These are phyloP conservation scores for Corydoras sp. DNA, from an alignment of 2,113 vertebrate species.

Conservation along the genomic window DNA sequence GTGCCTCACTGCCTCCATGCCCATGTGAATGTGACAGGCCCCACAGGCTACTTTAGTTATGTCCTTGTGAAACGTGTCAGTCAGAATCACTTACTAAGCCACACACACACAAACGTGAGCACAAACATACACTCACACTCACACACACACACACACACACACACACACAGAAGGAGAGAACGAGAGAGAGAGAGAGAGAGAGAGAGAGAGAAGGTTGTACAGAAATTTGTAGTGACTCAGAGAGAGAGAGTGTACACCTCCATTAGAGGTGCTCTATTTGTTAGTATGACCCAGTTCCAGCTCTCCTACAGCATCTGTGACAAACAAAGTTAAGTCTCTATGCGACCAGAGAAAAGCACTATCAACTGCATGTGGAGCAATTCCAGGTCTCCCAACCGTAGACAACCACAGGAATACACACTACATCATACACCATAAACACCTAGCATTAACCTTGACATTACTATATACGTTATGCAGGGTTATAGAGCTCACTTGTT, in stretches of 20 bases:
- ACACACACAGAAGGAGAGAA: background rate
- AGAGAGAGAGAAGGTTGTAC: conserved; percentile 33
- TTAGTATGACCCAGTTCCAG: conserved; percentile 55
- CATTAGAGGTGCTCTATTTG: conserved; percentile 50
- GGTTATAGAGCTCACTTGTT: too few species aligned
- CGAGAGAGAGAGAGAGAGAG: conserved; percentile 17
- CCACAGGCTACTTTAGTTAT: conserved; percentile 19
- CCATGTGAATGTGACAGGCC: conserved; percentile 3
- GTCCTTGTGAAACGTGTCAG: conserved; percentile 31
- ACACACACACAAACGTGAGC: conserved; percentile 3
- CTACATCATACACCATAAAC: too few species aligned
- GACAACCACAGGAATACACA: too few species aligned
- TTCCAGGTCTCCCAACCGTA: background rate
- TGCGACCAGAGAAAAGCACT: conserved; percentile 36
- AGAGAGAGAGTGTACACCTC: conserved; percentile 32
- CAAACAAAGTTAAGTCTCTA: conserved; percentile 45
- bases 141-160: background rate
- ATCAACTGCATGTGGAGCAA: conserved; percentile 14
- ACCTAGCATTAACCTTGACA: too few species aligned
- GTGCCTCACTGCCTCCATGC: conserved; percentile 8
- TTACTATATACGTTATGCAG: too few species aligned
- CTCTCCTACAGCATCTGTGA: conserved; percentile 30
- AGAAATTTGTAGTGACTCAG: conserved; percentile 43
- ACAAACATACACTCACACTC: background rate
- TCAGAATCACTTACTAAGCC: conserved; percentile 13